These are phyloP conservation scores for Synanthedon tipuliformis DNA, from an alignment of 2,888 invertebrate species.

Conservation along the genomic window DNA sequence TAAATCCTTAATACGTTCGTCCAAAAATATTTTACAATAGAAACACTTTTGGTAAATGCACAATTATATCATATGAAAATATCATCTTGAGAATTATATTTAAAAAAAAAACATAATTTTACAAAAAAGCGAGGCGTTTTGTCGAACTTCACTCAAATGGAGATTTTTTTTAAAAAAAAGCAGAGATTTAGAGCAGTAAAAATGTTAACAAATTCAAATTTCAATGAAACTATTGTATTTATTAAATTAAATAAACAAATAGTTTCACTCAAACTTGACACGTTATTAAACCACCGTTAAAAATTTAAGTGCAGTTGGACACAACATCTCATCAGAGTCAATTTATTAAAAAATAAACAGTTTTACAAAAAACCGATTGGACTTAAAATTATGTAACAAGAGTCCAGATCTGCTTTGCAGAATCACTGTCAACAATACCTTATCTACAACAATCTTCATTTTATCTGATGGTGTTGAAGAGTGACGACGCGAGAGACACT, in stretches of 20 bases:
- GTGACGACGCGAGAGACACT: slow-evolving; percentile 62
- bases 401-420: slow-evolving; percentile 66
- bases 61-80: slow-evolving; percentile 11
- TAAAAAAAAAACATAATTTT: slow-evolving; percentile 2
- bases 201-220: slow-evolving; percentile 28
- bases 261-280: slow-evolving; percentile 23
- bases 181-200: slow-evolving; percentile 33
- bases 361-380: slow-evolving; percentile 38
- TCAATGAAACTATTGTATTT: slow-evolving; percentile 9
- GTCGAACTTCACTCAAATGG: slow-evolving; percentile 67
- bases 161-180: slow-evolving; percentile 19
- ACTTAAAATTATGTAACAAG: slow-evolving; percentile 67
- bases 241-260: slow-evolving; percentile 24
- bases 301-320: slow-evolving; percentile 69
- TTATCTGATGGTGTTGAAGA: slow-evolving; percentile 69
- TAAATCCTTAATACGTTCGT: slow-evolving; percentile 4
- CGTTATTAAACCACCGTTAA: slow-evolving; percentile 51
- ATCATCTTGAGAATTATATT: neutral
- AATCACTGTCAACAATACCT: slow-evolving; percentile 65
- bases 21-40: slow-evolving; percentile 12
- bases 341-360: slow-evolving; percentile 13
- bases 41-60: slow-evolving; percentile 14
- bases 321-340: slow-evolving; percentile 53
- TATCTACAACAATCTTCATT: slow-evolving; percentile 49
- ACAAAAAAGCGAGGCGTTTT: slow-evolving; percentile 35